These are phyloP conservation scores for Callyntrura guangdongensis DNA, from an alignment of 2,888 invertebrate species.

Conservation along the genomic window DNA sequence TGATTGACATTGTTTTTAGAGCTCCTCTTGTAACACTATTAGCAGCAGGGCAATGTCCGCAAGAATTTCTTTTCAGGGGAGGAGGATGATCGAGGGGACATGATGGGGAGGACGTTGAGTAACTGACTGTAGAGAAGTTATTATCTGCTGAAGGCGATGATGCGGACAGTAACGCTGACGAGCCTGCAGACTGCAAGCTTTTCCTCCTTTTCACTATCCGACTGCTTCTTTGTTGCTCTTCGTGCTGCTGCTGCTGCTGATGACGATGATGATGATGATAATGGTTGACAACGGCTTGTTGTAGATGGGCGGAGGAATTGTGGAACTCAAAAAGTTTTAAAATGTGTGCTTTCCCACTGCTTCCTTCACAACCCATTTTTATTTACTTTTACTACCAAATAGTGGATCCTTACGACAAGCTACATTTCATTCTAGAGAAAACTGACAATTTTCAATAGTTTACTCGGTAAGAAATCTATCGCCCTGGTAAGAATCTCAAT, in stretches of 20 bases:
- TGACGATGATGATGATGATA: not conserved
- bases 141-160: not conserved
- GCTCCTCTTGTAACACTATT: not conserved
- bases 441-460: not conserved
- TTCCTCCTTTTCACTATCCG: conserved; percentile 52
- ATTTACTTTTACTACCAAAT: not conserved
- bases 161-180: conserved; percentile 27
- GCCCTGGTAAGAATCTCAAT: not conserved
- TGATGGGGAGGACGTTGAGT: not conserved
- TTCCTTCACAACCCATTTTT: conserved; percentile 77
- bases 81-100: not conserved
- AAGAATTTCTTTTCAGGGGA: not conserved
- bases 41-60: not conserved
- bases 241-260: not conserved
- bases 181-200: not conserved
- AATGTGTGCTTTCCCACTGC: conserved; percentile 67
- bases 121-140: not conserved
- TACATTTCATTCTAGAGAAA: conserved; percentile 15
- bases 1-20: conserved; percentile 50
- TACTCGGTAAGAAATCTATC: too few species aligned
- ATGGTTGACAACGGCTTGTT: conserved; percentile 54
- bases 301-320: conserved; percentile 60
- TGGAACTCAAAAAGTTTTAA: conserved; percentile 74
- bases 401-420: not conserved
- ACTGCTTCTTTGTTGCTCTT: not conserved